Base-by-base conservation (phyloP, 1,140 invertebrate species). In the Lasaia peninsularis region DNA sequence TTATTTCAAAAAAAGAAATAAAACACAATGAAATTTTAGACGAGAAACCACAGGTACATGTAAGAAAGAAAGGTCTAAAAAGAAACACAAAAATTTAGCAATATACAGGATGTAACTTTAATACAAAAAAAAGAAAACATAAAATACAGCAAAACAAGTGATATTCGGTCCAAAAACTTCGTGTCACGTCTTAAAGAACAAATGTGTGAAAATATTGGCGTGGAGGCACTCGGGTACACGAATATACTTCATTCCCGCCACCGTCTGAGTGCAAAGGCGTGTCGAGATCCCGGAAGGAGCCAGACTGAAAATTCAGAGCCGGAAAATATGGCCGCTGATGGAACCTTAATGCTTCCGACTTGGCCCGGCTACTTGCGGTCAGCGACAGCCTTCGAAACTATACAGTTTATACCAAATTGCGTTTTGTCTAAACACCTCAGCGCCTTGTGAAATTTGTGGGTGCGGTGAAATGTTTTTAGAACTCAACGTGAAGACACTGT, bases 291-390 rank as follows among this genome's bases (percentile, higher is more conserved):
- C 70, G 79, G 73, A 60, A 73, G 70, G 52, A 71, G 64, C 61
- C 69, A 72, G 75, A 71, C 68, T 81, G 78, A 78, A 84, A 83
- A 83, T 79, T 83, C 76, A 74, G 62, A 77, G 75, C 78, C 80
- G 80, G 80, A 82, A 83, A 86, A 80, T 86, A 83, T 83, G 73
- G 82, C 77, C 77, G 69, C 73, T 78, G 82, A 84, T 84, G 79
- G 79, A 80, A 78, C 83, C 83, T 78, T 84, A 86, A 84, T 86
- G 83, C 78, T 86, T 86, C 83, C 79, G 80, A 80, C 78, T 86
- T 84, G 79, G 68, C 72, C 64, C 68, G 67, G 74, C 72, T 65
- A 71, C 72, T 81, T 71, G 78, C 80, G 83, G 83, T 80, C 82
- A 84, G 62, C 66, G 69, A 73, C 74, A 71, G 67, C 62, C 71